Evolutionary conservation across 2,888 invertebrate species (phyloP).

Genomic region (Sylvicola cinctus): DNA sequence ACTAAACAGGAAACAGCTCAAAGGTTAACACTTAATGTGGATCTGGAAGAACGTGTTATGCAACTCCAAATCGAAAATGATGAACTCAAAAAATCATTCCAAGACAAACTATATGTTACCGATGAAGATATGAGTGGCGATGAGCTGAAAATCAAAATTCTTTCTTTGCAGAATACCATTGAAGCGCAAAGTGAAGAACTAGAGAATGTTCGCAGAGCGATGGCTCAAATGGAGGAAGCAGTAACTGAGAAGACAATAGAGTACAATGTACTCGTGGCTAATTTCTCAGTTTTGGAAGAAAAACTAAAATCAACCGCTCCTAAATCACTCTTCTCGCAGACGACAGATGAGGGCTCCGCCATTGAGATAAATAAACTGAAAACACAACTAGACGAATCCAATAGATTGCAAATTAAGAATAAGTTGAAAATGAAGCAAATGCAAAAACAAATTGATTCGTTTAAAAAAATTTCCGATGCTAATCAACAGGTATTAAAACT

Average conservation of each 20-base stretch:
- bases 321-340: conserved; percentile 18
- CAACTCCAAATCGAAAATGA: conserved; percentile 31
- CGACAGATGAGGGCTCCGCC: conserved; percentile 14
- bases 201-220: conserved; percentile 8
- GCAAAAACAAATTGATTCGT: conserved; percentile 49
- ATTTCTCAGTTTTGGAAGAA: conserved; percentile 21
- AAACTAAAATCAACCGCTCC: conserved; percentile 16
- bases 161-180: conserved; percentile 27
- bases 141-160: conserved; percentile 8
- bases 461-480: conserved; percentile 42
- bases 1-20: conserved; percentile 18
- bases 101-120: conserved; percentile 12
- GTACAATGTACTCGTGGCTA: conserved; percentile 27
- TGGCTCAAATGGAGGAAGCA: conserved; percentile 27
- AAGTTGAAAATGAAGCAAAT: conserved; percentile 54
- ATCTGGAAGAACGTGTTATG: conserved; percentile 29
- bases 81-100: conserved; percentile 31
- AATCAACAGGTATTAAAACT: conserved; percentile 46
- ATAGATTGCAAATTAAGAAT: conserved; percentile 55
- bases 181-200: conserved; percentile 27
- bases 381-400: conserved; percentile 49
- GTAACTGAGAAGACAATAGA: conserved; percentile 33
- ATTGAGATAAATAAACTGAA: conserved; percentile 30
- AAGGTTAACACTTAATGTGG: conserved; percentile 35
- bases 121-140: conserved; percentile 10